Conservation (phyloP, 2,113 vertebrate genomes). For the Lethenteron reissneri region DNA sequence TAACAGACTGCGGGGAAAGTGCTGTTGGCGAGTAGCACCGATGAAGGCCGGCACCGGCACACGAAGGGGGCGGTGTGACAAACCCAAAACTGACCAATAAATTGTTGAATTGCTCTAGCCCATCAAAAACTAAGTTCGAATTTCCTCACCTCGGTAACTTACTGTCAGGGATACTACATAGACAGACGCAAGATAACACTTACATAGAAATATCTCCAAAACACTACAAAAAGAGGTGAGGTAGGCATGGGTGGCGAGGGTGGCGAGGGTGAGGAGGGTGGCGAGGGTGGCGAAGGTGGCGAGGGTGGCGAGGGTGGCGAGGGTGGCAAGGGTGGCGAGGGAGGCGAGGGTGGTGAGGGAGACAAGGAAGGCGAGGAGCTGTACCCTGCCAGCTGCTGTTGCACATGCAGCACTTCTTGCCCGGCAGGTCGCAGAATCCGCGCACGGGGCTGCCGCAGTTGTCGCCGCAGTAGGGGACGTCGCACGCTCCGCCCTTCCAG, state of each 20-base stretch:
- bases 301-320: not conserved
- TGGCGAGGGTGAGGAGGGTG: not conserved
- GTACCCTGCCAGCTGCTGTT: slow-evolving; percentile 61
- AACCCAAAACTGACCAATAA: too few species aligned
- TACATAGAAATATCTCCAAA: slow-evolving; percentile 1
- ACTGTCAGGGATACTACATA: too few species aligned
- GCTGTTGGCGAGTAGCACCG: too few species aligned
- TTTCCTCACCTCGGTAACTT: too few species aligned
- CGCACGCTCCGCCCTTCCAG: slow-evolving; percentile 77
- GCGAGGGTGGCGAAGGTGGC: not conserved
- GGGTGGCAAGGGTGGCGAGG: not conserved
- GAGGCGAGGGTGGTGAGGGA: not conserved
- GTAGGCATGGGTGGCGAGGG: not conserved
- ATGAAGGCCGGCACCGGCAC: too few species aligned
- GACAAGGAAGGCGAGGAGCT: slow-evolving; percentile 8
- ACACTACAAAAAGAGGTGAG: not conserved
- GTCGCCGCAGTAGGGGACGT: slow-evolving; percentile 42
- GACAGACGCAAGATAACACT: too few species aligned
- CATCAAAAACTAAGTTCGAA: too few species aligned
- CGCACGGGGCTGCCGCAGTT: slow-evolving; percentile 39
- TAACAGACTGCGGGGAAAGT: too few species aligned
- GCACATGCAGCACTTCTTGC: slow-evolving; percentile 35
- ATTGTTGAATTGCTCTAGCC: too few species aligned
- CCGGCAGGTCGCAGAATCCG: slow-evolving; percentile 30
- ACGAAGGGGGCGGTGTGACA: too few species aligned